Evolutionary conservation across 92 coral and sea anemone species (phyloP).

Genomic region (Palythoa caribaeorum): DNA sequence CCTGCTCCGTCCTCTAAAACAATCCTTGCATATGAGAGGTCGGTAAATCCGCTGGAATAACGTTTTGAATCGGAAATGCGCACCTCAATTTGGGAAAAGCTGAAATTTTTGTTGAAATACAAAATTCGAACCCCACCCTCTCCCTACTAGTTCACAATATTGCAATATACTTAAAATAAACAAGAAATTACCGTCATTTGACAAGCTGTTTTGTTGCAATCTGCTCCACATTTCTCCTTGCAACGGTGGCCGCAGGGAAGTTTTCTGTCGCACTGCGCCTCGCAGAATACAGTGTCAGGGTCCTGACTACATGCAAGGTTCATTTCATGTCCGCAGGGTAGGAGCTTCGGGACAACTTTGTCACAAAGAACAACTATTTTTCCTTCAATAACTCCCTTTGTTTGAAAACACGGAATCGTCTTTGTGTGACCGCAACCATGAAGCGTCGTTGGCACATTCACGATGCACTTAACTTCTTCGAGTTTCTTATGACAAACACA

Average conservation of each 20-base stretch:
- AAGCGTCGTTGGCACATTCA: constrained; percentile 24
- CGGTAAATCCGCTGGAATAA: too few species aligned
- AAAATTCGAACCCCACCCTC: too few species aligned
- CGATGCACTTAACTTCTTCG: constrained; percentile 41
- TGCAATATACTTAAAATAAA: too few species aligned
- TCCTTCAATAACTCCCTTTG: background rate
- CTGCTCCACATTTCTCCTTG: constrained; percentile 28
- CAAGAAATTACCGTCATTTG: background rate
- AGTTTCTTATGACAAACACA: constrained; percentile 45
- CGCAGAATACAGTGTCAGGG: constrained; percentile 43
- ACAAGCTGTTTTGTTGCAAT: constrained; percentile 9
- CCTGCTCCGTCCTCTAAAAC: too few species aligned
- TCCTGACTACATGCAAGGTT: constrained; percentile 55
- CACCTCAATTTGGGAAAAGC: too few species aligned
- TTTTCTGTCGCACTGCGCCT: constrained; percentile 45
- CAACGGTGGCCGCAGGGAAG: constrained; percentile 65
- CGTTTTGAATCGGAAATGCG: too few species aligned
- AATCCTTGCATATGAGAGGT: too few species aligned
- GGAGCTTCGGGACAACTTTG: constrained; percentile 19
- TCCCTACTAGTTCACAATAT: too few species aligned
- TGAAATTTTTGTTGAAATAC: too few species aligned
- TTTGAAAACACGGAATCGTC: constrained; percentile 26
- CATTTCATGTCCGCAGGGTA: constrained; percentile 68
- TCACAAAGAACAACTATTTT: constrained; percentile 24
- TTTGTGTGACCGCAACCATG: constrained; percentile 55